Evolutionary conservation across 2,888 invertebrate genomes (phyloP), one percentile per base, ranked within the genome.

Genomic region (Noctua janthe): DNA sequence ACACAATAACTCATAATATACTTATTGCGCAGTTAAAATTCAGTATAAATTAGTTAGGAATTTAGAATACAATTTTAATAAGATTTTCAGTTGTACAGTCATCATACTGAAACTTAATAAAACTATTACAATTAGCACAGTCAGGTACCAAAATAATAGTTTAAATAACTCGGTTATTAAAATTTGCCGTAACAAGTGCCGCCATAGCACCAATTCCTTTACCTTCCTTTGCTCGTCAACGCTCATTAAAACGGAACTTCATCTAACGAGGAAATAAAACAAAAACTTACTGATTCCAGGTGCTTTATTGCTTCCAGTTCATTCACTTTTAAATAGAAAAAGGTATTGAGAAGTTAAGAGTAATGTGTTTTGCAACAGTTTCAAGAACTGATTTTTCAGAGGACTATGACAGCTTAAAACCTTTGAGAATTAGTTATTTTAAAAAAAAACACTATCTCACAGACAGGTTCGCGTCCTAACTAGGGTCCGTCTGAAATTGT

Each of bases 231-330:
- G 69, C 56, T 71, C 59, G 81, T 80, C 67, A 76, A 64, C 86
- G 71, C 76, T 86, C 85, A 86, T 86, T 86, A 86, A 83, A 84
- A 86, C 64, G 20, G 51, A 76, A 73, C 71, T 77, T 67, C 75
- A 66, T 66, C 10, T 85, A 86, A 86, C 81, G 78, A 86, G 83
- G 70, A 76, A 84, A 77, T 73, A 69, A 70, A 69, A 82, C 84
- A 88, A 87, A 86, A 84, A 81, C 73, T 80, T 71, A 66, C 73
- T 66, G 76, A 83, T 82, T 78, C 73, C 62, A 80, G 74, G 67
- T 76, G 76, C 79, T 39, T 20, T 62, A 80, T 79, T 64, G n/a
- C 64, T 43, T 87, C 84, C 62, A 74, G 78, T 80, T 82, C 23
- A 76, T 23, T 66, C 35, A 39, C 54, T 74, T 62, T 80, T 0